These are phyloP conservation scores for Gambelia wislizenii DNA, from an alignment of 2,797 vertebrate species.

Conservation along the genomic window DNA sequence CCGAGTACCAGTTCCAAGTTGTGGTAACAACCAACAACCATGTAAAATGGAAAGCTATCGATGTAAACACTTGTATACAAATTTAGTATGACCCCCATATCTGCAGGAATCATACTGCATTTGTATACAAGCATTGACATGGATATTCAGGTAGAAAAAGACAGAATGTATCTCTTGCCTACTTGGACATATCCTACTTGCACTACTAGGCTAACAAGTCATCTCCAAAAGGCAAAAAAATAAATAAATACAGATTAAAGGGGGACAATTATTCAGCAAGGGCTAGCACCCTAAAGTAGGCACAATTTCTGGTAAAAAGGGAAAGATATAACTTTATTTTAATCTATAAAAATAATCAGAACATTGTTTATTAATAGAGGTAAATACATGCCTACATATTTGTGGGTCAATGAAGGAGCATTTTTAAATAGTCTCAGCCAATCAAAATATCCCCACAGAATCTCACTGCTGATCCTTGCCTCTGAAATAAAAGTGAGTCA, in stretches of 20 bases:
- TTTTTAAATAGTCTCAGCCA: not conserved
- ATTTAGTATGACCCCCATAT: too few relatives aligned
- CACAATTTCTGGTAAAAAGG: not conserved
- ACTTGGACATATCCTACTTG: not conserved
- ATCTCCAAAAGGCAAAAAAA: not conserved
- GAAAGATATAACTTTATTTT: too few relatives aligned
- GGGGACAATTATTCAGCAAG: not conserved
- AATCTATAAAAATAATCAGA: not conserved
- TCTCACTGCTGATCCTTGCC: slow-evolving; percentile 19
- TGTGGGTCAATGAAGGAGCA: not conserved
- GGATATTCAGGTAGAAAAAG: not conserved
- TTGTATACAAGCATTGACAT: not conserved
- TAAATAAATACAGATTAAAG: not conserved
- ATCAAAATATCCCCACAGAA: slow-evolving; percentile 1
- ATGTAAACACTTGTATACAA: too few relatives aligned
- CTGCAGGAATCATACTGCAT: too few relatives aligned
- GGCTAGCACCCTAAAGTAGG: not conserved
- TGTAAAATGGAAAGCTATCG: not conserved
- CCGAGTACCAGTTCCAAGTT: not conserved
- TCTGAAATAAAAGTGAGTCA: slow-evolving; percentile 10
- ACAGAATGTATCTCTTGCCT: not conserved
- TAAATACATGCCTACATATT: not conserved
- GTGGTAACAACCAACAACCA: not conserved
- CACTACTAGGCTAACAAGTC: not conserved
- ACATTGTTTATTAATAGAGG: not conserved